A percentile compares a stretch with the other conserved stretches of the same genome.
Conservation (phyloP, 1,140 invertebrate species). For the Portunus trituberculatus region DNA sequence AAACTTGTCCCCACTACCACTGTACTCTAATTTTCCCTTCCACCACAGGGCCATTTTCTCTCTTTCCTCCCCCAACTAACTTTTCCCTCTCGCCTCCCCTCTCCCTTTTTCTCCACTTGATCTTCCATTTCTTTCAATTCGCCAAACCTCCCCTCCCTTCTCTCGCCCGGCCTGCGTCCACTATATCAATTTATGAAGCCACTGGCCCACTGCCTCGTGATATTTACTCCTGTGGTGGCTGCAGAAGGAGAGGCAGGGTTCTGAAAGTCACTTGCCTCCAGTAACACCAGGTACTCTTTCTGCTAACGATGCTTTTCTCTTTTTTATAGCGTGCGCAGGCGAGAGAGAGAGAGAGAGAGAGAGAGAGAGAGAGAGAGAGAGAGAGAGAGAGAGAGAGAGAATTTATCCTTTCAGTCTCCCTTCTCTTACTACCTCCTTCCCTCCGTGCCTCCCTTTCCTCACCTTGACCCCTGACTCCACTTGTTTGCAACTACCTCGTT, state of each 20-base stretch:
- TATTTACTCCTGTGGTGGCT: not conserved
- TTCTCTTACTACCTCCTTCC: no score
- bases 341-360: constrained; percentile 20
- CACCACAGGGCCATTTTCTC: not conserved
- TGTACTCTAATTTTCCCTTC: not conserved
- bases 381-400: not conserved
- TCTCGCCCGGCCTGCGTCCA: not conserved
- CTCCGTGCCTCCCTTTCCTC: not conserved
- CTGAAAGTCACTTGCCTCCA: not conserved
- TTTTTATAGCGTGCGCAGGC: not conserved
- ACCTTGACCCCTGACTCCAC: constrained; percentile 34
- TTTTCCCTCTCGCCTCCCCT: not conserved
- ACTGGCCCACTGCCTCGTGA: not conserved
- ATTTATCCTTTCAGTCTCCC: not conserved
- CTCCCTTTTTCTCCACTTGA: constrained; percentile 12
- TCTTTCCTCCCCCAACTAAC: not conserved
- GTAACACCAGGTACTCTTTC: not conserved
- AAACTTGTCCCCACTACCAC: not conserved
- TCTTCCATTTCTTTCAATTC: constrained; percentile 23
- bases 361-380: constrained; percentile 7
- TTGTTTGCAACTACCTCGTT: constrained; percentile 31
- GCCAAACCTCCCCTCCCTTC: not conserved
- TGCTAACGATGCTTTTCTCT: no score
- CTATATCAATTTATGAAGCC: constrained; percentile 23
- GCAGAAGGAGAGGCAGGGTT: not conserved